Conservation (phyloP, 2,888 invertebrate species). For the Troides aeacus region DNA sequence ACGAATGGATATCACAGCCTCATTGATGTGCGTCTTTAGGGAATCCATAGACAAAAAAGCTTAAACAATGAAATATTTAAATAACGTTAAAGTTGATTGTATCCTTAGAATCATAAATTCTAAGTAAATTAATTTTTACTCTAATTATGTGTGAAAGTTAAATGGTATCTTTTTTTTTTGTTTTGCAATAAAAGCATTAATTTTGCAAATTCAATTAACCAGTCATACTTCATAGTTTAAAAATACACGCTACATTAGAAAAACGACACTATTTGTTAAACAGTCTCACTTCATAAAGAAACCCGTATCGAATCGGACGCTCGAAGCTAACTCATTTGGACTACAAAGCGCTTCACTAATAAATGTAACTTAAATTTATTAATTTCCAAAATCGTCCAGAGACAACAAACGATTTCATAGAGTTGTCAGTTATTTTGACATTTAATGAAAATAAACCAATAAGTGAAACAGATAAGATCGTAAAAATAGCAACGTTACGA, state of each 20-base stretch:
- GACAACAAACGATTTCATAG: slow-evolving; percentile 6
- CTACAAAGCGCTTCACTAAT: neutral
- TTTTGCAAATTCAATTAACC: no score
- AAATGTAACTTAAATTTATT: slow-evolving; percentile 4
- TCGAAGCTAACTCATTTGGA: slow-evolving; percentile 13
- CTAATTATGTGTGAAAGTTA: no score
- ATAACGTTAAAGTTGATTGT: no score
- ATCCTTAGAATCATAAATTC: no score
- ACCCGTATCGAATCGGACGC: slow-evolving; percentile 25
- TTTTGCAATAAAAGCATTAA: no score
- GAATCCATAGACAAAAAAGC: slow-evolving; percentile 44
- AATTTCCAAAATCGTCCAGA: slow-evolving; percentile 8
- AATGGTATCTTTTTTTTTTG: no score
- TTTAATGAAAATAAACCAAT: no score
- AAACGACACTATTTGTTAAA: slow-evolving; percentile 20
- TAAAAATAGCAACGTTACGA: neutral
- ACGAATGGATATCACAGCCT: slow-evolving; percentile 73
- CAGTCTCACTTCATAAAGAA: slow-evolving; percentile 6
- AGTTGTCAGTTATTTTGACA: neutral
- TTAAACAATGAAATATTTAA: no score
- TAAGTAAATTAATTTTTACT: no score
- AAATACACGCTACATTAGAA: slow-evolving; percentile 8
- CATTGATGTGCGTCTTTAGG: slow-evolving; percentile 67
- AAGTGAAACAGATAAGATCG: no score
- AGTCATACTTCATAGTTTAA: no score